Evolutionary conservation across 2,797 vertebrate genomes (phyloP).

Genomic region (Astyanax mexicanus): DNA sequence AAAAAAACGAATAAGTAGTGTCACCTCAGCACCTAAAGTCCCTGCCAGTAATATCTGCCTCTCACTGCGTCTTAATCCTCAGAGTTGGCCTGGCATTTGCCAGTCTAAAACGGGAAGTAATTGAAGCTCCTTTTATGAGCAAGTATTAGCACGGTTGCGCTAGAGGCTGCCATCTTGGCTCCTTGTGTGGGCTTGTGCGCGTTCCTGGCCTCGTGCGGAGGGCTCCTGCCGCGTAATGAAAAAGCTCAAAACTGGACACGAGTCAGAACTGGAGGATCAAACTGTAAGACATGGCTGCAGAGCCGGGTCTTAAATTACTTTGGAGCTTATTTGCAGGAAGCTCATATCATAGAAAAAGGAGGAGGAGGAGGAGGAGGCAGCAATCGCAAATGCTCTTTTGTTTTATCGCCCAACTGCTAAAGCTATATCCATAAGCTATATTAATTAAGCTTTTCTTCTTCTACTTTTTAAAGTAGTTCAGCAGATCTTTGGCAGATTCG

Average conservation of each 20-base stretch:
- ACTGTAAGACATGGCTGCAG: constrained; percentile 25
- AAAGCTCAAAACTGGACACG: constrained; percentile 49
- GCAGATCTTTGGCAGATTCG: not conserved
- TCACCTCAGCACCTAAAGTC: constrained; percentile 29
- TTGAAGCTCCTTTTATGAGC: constrained; percentile 44
- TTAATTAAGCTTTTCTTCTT: constrained; percentile 36
- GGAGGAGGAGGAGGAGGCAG: constrained; percentile 13
- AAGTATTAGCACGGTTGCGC: constrained; percentile 39
- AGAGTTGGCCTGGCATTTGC: constrained; percentile 34
- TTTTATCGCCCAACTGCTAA: constrained; percentile 12
- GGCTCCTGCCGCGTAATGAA: constrained; percentile 51
- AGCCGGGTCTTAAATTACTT: constrained; percentile 28
- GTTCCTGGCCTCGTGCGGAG: constrained; percentile 35
- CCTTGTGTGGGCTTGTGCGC: constrained; percentile 12
- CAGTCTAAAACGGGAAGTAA: constrained; percentile 50
- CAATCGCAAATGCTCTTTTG: constrained; percentile 6
- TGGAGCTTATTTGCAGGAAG: constrained; percentile 32
- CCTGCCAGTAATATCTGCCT: constrained; percentile 37
- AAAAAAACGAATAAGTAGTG: too few species aligned
- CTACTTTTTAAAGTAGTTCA: not conserved
- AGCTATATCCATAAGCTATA: constrained; percentile 29
- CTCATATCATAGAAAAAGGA: constrained; percentile 5
- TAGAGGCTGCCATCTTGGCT: constrained; percentile 42
- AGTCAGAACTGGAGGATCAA: constrained; percentile 34
- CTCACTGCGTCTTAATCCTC: constrained; percentile 32